Evolutionary conservation across 2,113 vertebrate species (phyloP), one percentile per base, ranked within the genome.

Genomic region (Pangasianodon hypophthalmus): DNA sequence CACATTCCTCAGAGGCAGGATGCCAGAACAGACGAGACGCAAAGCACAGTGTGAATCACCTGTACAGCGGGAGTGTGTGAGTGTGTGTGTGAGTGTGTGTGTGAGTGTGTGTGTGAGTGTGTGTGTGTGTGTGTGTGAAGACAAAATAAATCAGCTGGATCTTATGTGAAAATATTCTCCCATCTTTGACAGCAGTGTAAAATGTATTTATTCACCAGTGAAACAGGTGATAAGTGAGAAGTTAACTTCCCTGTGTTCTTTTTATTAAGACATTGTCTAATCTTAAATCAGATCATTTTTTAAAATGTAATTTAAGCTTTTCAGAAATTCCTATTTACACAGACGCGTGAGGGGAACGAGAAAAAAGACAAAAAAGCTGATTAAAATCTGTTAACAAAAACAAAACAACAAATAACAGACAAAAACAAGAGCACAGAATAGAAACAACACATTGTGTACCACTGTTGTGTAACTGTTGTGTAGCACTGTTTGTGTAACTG

Each of bases 31-130:
- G 69, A 79, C 3, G 9, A 84, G 52, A 41, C 18, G 5, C 54
- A 37, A 83, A 60, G 41, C 81, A 60, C 82, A 84, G 32, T 44
- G 37, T 84, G 37, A 84, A 24, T 60, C 82, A 84, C 82, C 82
- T 84, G 82, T 84, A 84, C 19, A 24, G 81, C 0, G 8, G 13
- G 48, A 24, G 29, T 19, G 48, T 81, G 79, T 80, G 54, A 62
- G 82, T 84, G 81, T 60, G 81, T 84, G 81, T 84, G 52, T 58
- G 54, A 41, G 81, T 58, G 52, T 41, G 52, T 56, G 46, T n/a
- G 75, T 79, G 75, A 50, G 79, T 81, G 77, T 52, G 48, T 80
- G 48, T 80, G 24, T 29, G 41, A 11, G 41, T 77, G 75, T 48
- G 75, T 50, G 79, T n/a, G 79, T n/a, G 60, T 54, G 88, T 79